Evolutionary conservation across 2,888 invertebrate genomes (phyloP).

Genomic region (Dastarcus helophoroides): DNA sequence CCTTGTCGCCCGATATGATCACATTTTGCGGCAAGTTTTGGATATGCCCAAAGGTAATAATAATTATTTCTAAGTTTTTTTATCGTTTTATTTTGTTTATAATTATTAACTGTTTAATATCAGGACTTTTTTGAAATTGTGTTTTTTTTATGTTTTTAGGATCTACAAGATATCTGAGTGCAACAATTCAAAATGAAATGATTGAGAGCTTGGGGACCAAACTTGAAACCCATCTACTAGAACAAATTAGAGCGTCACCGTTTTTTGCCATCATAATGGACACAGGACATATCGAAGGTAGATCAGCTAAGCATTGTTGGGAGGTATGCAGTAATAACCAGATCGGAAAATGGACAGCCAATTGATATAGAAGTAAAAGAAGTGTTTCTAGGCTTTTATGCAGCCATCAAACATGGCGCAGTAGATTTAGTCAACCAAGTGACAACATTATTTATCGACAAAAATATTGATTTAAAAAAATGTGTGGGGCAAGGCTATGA

Average conservation of each 20-base stretch:
- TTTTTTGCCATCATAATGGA: slow-evolving; percentile 5
- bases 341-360: slow-evolving; percentile 11
- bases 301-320: slow-evolving; percentile 24
- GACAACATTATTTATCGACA: slow-evolving; percentile 14
- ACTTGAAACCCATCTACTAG: no score
- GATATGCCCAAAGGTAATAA: slow-evolving; percentile 15
- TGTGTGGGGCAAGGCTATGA: slow-evolving; percentile 22
- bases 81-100: no score
- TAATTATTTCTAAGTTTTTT: no score
- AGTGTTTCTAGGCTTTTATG: slow-evolving; percentile 20
- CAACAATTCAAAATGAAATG: no score
- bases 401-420: slow-evolving; percentile 18
- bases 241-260: no score
- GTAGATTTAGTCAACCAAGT: slow-evolving; percentile 19
- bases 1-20: slow-evolving; percentile 14
- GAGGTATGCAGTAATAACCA: slow-evolving; percentile 6
- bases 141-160: no score
- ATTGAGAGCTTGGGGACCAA: no score
- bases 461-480: slow-evolving; percentile 16
- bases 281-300: slow-evolving; percentile 13
- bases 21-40: slow-evolving; percentile 16
- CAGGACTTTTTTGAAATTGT: no score
- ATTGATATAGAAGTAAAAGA: slow-evolving; percentile 19
- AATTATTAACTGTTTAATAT: no score
- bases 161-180: no score